These are phyloP conservation scores for Sphaerophoria taeniata DNA, from an alignment of 2,888 invertebrate genomes.

Conservation along the genomic window DNA sequence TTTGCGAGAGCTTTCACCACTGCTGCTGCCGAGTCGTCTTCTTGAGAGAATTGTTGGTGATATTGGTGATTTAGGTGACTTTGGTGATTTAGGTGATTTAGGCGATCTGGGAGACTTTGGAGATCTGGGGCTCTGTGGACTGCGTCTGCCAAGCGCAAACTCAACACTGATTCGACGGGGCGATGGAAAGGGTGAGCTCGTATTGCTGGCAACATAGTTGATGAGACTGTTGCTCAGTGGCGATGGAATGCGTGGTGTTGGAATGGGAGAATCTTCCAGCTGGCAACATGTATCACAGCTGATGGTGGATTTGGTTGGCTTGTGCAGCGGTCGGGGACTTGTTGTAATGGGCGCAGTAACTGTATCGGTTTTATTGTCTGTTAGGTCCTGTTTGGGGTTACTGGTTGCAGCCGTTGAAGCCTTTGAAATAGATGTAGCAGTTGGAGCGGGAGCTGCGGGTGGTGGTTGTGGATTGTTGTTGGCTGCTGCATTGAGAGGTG, in stretches of 20 bases:
- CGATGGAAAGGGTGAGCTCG: conserved; percentile 30
- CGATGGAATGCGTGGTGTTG: conserved; percentile 72
- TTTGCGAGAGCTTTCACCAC: conserved; percentile 68
- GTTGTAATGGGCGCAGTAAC: conserved; percentile 33
- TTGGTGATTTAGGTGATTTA: conserved; percentile 66
- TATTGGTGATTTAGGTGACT: conserved; percentile 49
- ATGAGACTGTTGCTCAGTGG: conserved; percentile 44
- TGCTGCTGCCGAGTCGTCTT: conserved; percentile 34
- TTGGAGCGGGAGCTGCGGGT: conserved; percentile 17
- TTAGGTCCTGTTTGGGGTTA: conserved; percentile 34
- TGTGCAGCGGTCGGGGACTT: conserved; percentile 54
- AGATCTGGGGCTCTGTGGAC: conserved; percentile 71
- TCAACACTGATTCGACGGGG: conserved; percentile 54
- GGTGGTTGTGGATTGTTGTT: background rate
- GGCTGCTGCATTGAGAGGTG: conserved; percentile 57
- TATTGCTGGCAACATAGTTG: conserved; percentile 57
- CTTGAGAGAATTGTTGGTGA: background rate
- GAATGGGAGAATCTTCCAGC: conserved; percentile 70
- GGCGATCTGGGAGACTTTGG: conserved; percentile 67
- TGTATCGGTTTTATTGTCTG: conserved; percentile 46
- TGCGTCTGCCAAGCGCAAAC: conserved; percentile 63
- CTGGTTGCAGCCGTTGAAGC: conserved; percentile 20
- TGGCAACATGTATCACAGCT: conserved; percentile 78
- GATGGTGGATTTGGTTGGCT: conserved; percentile 65
- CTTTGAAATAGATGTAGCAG: background rate